A percentile compares a stretch with the other conserved stretches of the same genome.
Evolutionary conservation across 92 coral and sea anemone species (phyloP).

Genomic region (Umimayanthus chanpuru): DNA sequence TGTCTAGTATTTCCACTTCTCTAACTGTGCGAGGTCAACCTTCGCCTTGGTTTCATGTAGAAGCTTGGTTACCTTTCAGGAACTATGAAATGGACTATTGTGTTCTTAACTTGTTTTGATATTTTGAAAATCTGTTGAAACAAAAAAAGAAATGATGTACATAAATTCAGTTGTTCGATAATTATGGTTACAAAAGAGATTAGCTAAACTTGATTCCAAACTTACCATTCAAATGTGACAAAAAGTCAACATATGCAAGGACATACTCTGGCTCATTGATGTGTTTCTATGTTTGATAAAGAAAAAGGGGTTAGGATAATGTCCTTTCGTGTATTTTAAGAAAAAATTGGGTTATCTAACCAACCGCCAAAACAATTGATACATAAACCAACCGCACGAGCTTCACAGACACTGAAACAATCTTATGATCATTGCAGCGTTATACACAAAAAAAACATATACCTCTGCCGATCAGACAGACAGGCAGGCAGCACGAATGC

Average conservation of each 20-base stretch:
- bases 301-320: not conserved
- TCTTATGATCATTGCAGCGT: no score
- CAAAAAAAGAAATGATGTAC: no score
- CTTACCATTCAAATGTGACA: slow-evolving; percentile 96
- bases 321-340: not conserved
- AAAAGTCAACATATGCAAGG: slow-evolving; percentile 90
- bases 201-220: slow-evolving; percentile 1
- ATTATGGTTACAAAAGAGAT: not conserved
- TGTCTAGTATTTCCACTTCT: no score
- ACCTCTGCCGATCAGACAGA: no score
- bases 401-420: not conserved
- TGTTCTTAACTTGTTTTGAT: no score
- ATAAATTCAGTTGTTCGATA: not conserved
- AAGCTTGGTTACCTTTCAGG: no score
- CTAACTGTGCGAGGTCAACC: no score
- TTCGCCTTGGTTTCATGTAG: no score
- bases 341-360: not conserved
- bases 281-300: slow-evolving; percentile 68
- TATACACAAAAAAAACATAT: no score
- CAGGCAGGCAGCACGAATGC: no score
- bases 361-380: no score
- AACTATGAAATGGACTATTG: no score
- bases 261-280: slow-evolving; percentile 89
- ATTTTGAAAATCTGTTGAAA: not conserved
- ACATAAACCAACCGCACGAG: not conserved